Evolutionary conservation across 2,113 vertebrate species (phyloP).

Genomic region (Halcyon malimbica): DNA sequence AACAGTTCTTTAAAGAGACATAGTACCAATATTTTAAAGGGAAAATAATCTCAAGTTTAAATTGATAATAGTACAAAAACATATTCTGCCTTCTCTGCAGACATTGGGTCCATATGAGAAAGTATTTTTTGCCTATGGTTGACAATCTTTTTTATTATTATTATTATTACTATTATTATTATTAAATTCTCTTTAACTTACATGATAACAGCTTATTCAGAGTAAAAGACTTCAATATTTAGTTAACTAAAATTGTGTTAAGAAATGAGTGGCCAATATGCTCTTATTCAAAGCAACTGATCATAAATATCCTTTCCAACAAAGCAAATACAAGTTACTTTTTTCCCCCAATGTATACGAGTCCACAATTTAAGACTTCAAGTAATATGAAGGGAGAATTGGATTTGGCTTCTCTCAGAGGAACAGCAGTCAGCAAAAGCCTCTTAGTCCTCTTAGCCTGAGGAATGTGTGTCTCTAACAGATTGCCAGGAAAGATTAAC

Average conservation of each 20-base stretch:
- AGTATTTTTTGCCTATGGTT: neutral
- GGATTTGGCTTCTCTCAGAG: constrained; percentile 65
- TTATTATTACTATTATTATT: neutral
- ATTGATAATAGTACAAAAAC: neutral
- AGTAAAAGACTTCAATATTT: neutral
- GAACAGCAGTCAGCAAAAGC: constrained; percentile 76
- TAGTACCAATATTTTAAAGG: neutral
- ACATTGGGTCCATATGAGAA: neutral
- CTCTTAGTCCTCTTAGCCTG: constrained; percentile 63
- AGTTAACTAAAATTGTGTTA: neutral
- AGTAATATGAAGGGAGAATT: constrained; percentile 11
- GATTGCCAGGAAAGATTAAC: constrained; percentile 79
- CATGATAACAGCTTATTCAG: neutral
- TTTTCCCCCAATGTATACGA: neutral
- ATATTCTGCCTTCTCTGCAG: neutral
- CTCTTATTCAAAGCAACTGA: neutral
- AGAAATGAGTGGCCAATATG: neutral
- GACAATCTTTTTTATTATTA: neutral
- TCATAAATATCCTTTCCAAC: neutral
- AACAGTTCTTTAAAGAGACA: neutral
- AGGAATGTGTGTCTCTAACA: constrained; percentile 71
- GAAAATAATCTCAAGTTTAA: neutral
- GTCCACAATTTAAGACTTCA: constrained; percentile 7
- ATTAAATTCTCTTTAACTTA: neutral
- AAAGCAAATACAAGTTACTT: neutral